Evolutionary conservation across 2,113 vertebrate genomes (phyloP), one percentile per base, ranked within the genome.

Genomic region (Motacilla tschutschensis): DNA sequence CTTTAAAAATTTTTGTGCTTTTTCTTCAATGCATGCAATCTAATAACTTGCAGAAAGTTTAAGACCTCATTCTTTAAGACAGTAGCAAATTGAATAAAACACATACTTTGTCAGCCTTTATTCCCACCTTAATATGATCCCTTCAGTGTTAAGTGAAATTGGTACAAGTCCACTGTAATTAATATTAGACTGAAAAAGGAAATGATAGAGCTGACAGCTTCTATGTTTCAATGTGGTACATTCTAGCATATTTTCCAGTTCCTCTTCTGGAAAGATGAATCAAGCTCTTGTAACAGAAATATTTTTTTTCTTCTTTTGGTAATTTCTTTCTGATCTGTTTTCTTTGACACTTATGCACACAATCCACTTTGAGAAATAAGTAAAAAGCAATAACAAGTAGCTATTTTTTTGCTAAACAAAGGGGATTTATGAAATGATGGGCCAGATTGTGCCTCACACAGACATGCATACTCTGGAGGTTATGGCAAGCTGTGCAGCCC

Each of bases 11-110:
- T 77, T 70, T 64, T 3, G 25, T 66, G n/a, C 40, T 79, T 86
- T 91, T 79, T 67, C 54, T 79, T 90, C 48, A 59, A 16, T 60
- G 62, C 46, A 66, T 88, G n/a, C 16, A 55, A 40, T 41, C 53
- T 38, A 72, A 50, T 33, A 63, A 46, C 33, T 60, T 86, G 48
- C 33, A 77, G 69, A 67, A 91, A 76, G 41, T 73, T 86, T 70
- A 84, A 88, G 75, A 48, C 12, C 25, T 57, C 14, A 19, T 65
- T 74, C 64, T 79, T 84, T 66, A 64, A 67, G 71, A 63, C n/a
- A 58, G 57, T 48, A 83, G 38, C 15, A 93, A 90, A 87, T 74
- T 85, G 84, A 83, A 82, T 31, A 79, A 87, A 91, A 71, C 29
- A 38, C 5, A 3, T 46, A 28, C 15, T 80, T 71, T 15, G 4